phyloP scores from a whole-genome alignment of 2,113 vertebrate genomes.

The Panurus biarmicus region DNA sequence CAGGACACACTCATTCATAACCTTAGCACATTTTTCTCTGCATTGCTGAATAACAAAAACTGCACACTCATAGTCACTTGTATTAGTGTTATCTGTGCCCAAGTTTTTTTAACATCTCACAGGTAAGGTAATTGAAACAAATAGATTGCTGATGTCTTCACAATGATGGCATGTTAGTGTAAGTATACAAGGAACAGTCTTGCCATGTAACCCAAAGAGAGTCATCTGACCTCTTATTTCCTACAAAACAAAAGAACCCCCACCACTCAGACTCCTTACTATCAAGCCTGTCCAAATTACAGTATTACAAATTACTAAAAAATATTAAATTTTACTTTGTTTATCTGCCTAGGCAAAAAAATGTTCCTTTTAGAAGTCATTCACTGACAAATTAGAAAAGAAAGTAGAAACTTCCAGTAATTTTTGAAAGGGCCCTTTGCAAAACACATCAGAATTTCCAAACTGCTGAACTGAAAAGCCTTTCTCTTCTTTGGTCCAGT shows the following conservation, averaged over 20 bases:
- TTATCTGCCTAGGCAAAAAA: not conserved
- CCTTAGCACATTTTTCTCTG: not conserved
- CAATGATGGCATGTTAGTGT: not conserved
- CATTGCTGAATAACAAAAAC: not conserved
- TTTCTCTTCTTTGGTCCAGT: not conserved
- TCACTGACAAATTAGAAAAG: not conserved
- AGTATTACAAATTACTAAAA: not conserved
- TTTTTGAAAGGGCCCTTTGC: not conserved
- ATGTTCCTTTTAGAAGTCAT: not conserved
- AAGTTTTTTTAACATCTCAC: not conserved
- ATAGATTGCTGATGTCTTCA: not conserved
- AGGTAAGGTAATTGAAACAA: not conserved
- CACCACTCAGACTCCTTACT: not conserved
- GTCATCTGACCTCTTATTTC: not conserved
- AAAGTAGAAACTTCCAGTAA: not conserved
- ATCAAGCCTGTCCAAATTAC: not conserved
- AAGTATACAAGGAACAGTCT: not conserved
- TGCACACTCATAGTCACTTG: not conserved
- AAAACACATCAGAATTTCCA: not conserved
- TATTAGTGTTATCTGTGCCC: not conserved
- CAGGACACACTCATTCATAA: not conserved
- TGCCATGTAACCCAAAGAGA: not conserved
- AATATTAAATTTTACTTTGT: not conserved
- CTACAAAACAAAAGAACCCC: not conserved
- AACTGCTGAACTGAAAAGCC: not conserved